Percentiles rank a stretch among this genome's conserved stretches.
phyloP scores from a whole-genome alignment of 2,113 vertebrate genomes.

The Alectura lathami region DNA sequence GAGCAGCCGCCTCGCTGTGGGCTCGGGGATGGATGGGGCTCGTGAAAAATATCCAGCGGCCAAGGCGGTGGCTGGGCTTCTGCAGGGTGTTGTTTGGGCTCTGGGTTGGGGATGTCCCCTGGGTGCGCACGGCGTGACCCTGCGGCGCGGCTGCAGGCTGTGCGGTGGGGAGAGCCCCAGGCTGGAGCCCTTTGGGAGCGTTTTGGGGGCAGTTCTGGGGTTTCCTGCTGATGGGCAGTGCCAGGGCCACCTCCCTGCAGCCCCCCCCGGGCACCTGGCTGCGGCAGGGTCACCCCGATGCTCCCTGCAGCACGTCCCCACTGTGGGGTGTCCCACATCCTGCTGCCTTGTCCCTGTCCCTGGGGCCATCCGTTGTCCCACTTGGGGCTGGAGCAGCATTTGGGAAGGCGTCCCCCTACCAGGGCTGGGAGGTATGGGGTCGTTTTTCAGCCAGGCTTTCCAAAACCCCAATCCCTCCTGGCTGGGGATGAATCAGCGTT shows the following conservation, averaged over 20 bases:
- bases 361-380: not conserved
- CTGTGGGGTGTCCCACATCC: not conserved
- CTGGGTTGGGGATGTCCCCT: not conserved
- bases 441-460: not conserved
- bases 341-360: not conserved
- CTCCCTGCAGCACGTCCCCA: too few species aligned
- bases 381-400: not conserved
- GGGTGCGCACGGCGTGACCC: not conserved
- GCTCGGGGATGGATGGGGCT: too few species aligned
- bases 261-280: not conserved
- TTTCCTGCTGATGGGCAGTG: not conserved
- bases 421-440: not conserved
- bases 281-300: not conserved
- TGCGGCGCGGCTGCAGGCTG: not conserved
- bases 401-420: not conserved
- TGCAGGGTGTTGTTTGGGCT: not conserved
- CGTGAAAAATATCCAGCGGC: too few species aligned
- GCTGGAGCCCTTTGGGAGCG: not conserved
- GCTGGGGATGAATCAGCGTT: slow-evolving; percentile 50
- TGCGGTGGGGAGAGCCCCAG: not conserved
- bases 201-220: not conserved
- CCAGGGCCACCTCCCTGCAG: not conserved
- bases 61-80: not conserved
- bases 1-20: too few species aligned
- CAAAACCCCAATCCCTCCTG: not conserved